Base-by-base conservation (phyloP, 2,888 invertebrate species). In the Cotesia congregata region DNA sequence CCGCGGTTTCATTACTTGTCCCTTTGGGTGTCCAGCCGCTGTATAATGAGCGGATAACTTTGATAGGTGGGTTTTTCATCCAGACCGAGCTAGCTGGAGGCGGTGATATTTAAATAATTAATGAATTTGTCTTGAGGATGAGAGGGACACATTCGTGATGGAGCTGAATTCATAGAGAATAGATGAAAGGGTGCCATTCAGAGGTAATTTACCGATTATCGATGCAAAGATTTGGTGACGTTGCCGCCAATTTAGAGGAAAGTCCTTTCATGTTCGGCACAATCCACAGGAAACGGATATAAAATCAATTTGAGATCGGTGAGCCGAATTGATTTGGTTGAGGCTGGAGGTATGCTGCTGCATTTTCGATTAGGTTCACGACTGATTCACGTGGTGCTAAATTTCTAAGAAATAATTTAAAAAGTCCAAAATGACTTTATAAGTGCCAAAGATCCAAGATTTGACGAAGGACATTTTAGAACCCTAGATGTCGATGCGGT, bases 171-270 rank as follows among this genome's bases (percentile, higher is more conserved):
- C 67, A 39, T 12, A 7, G 67, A 15, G 30, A 77, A 65, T 67
- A 50, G 79, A 75, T 62, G 77, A 78, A 81, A 80, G 79, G 79
- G 75, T 74, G 76, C 80, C 80, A 84, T 86, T 84, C 84, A 81
- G 80, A 82, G 81, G 82, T 82, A 85, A 85, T 86, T 85, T 83
- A 83, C 79, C 83, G 82, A 86, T 85, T 86, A 84, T 84, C 83
- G 83, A 82, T 83, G 81, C 79, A 80, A 78, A 65, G 79, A 73
- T 50, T 50, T 7, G 50, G 50, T 12, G 7, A 50, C 30, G 30
- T 50, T 50, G 50, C 50, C 50, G 50, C 12, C 50, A 50, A 50
- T 50, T 50, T 50, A 50, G 12, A 50, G 9, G 9, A 2, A 12
- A 50, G 50, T 50, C 50, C 50, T 50, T 50, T 50, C 50, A 50